Conservation (phyloP, 2,797 vertebrate species). For the Dendrocincla fuliginosa region DNA sequence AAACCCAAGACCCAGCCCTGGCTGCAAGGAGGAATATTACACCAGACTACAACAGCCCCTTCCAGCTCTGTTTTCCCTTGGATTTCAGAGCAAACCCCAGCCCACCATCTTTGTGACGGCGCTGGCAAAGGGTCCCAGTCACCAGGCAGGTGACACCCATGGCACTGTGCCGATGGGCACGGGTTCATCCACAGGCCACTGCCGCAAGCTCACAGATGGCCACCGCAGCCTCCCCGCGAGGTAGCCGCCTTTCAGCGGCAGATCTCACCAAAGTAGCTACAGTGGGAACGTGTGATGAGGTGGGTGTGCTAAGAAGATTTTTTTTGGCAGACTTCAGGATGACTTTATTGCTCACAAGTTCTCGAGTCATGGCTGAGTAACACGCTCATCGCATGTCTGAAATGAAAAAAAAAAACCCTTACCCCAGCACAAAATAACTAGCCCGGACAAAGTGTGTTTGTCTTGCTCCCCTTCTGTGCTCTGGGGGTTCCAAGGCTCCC, state of each 20-base stretch:
- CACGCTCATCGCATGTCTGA: slow-evolving; percentile 41
- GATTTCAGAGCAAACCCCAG: neutral
- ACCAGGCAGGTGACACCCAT: neutral
- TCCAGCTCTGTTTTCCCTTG: neutral
- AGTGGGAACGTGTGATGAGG: slow-evolving; percentile 66
- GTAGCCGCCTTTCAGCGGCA: slow-evolving; percentile 12
- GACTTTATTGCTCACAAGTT: slow-evolving; percentile 71
- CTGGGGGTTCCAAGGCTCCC: neutral
- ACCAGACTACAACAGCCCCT: accelerated
- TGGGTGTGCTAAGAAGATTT: slow-evolving; percentile 63
- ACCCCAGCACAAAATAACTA: slow-evolving; percentile 52
- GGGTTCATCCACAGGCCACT: neutral
- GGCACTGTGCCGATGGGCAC: neutral
- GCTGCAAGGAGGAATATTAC: neutral
- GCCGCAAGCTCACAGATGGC: slow-evolving; percentile 23
- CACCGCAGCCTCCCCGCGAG: neutral
- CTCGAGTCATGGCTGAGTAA: slow-evolving; percentile 68
- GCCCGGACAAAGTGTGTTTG: neutral
- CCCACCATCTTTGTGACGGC: neutral
- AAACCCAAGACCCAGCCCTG: neutral
- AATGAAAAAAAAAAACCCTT: neutral
- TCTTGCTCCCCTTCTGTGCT: neutral
- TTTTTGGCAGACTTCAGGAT: slow-evolving; percentile 63
- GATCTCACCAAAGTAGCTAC: slow-evolving; percentile 32
- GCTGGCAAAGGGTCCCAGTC: neutral